A percentile compares a stretch with the other conserved stretches of the same genome.
phyloP scores from a whole-genome alignment of 2,888 invertebrate genomes.

The Mellilla xanthometata region DNA sequence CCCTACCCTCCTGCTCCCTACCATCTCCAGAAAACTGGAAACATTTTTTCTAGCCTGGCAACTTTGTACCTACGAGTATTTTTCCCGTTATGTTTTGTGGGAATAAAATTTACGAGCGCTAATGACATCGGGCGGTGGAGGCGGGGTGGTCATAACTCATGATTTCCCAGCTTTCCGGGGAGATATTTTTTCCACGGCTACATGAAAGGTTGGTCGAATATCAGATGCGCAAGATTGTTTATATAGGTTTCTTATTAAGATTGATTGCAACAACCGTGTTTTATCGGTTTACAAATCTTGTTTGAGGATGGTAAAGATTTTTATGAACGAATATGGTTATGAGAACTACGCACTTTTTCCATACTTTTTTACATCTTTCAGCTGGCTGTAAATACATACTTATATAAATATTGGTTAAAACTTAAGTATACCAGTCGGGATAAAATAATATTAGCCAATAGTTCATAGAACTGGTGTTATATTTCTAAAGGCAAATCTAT shows the following conservation, averaged over 20 bases:
- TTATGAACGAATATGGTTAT: neutral
- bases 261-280: slow-evolving; percentile 4
- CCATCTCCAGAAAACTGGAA: neutral
- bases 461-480: no score
- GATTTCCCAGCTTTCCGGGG: slow-evolving; percentile 61
- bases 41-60: neutral
- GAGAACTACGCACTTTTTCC: no score
- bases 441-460: no score
- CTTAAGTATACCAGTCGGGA: no score
- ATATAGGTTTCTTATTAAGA: slow-evolving; percentile 16
- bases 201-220: slow-evolving; percentile 18
- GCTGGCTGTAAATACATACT: no score
- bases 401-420: no score
- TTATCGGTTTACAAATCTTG: slow-evolving; percentile 5
- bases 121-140: slow-evolving; percentile 62
- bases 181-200: slow-evolving; percentile 21
- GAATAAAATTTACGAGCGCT: slow-evolving; percentile 60
- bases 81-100: slow-evolving; percentile 15
- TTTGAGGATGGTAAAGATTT: slow-evolving; percentile 1
- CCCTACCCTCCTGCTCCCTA: neutral
- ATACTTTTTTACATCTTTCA: no score
- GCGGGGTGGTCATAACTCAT: slow-evolving; percentile 65
- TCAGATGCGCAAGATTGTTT: slow-evolving; percentile 23
- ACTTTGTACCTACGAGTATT: slow-evolving; percentile 3
- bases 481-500: no score